Evolutionary conservation across 2,888 invertebrate species (phyloP).

Genomic region (Netelia inedita): DNA sequence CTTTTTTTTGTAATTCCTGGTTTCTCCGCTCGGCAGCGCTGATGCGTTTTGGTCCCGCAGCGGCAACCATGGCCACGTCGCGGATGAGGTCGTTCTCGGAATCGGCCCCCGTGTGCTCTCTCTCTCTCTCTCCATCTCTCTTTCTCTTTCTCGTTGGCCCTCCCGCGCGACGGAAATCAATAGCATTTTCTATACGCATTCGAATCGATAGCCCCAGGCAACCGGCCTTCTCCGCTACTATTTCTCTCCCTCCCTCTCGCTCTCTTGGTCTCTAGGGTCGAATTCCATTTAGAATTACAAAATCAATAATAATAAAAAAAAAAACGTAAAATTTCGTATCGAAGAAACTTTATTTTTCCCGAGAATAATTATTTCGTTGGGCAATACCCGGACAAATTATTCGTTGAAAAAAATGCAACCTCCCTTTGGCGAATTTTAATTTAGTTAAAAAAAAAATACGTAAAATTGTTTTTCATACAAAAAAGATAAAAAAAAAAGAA

Average conservation of each 20-base stretch:
- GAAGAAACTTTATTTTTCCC: too few species aligned
- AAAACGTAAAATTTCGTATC: too few species aligned
- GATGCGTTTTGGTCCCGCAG: conserved; percentile 38
- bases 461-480: too few species aligned
- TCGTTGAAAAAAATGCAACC: too few species aligned
- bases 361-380: too few species aligned
- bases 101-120: conserved; percentile 11
- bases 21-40: conserved; percentile 32
- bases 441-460: too few species aligned
- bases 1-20: conserved; percentile 10
- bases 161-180: conserved; percentile 75
- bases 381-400: too few species aligned
- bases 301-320: background rate
- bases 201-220: conserved; percentile 78
- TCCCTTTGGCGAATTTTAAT: too few species aligned
- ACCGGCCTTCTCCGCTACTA: conserved; percentile 56
- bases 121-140: conserved; percentile 11
- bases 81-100: conserved; percentile 56
- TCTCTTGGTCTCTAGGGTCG: background rate
- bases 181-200: conserved; percentile 80
- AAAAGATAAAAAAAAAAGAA: too few species aligned
- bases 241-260: background rate
- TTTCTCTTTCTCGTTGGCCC: conserved; percentile 20
- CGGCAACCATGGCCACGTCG: conserved; percentile 11
- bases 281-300: background rate